Conservation (phyloP, 30 jellyfish, hydroid and myxozoan species). For the Euphysa ruthae region DNA sequence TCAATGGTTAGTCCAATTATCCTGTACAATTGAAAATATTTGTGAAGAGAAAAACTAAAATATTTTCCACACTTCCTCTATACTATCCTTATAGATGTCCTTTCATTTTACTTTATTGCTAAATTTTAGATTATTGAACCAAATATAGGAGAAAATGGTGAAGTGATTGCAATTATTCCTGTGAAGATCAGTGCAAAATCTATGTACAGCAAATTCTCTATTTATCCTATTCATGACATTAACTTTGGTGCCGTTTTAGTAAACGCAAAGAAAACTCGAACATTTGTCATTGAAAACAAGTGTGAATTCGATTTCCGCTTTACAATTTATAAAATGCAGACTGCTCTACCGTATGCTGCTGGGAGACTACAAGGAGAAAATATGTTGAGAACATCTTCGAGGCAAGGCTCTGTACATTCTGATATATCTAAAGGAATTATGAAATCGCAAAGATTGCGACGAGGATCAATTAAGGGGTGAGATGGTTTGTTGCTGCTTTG, state of each 20-base stretch:
- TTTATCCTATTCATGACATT: slow-evolving; percentile 75
- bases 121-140: slow-evolving; percentile 79
- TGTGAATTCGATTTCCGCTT: slow-evolving; percentile 85
- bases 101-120: not conserved
- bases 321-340: slow-evolving; percentile 47
- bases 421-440: slow-evolving; percentile 57
- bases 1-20: too few species aligned
- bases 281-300: slow-evolving; percentile 79
- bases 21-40: too few species aligned
- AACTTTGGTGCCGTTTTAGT: slow-evolving; percentile 87
- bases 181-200: slow-evolving; percentile 84
- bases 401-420: slow-evolving; percentile 72
- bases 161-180: slow-evolving; percentile 84
- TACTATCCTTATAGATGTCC: too few species aligned
- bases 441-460: slow-evolving; percentile 44
- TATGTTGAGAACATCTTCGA: slow-evolving; percentile 19
- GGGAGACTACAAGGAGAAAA: not conserved
- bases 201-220: slow-evolving; percentile 79
- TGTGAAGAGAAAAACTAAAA: too few species aligned
- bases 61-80: too few species aligned
- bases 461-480: slow-evolving; percentile 87
- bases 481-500: not conserved
- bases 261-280: slow-evolving; percentile 74
- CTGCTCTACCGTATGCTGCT: not conserved
- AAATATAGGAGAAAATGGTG: slow-evolving; percentile 79